phyloP scores from a whole-genome alignment of 2,888 invertebrate genomes.

The Phyllotreta cruciferae region DNA sequence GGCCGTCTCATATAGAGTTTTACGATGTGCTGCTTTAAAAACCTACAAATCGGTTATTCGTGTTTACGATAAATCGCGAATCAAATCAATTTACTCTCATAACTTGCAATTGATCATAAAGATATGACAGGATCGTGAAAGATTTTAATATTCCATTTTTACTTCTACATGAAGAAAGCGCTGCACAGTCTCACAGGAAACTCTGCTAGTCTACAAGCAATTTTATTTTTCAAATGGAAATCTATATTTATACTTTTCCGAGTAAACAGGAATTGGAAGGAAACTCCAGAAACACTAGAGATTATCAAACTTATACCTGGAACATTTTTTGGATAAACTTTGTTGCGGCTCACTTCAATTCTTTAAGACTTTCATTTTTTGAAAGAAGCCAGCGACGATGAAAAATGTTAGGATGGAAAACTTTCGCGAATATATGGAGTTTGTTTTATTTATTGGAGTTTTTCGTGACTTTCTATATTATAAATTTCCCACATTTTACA shows the following conservation, averaged over 20 bases:
- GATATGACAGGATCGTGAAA: too few relatives aligned
- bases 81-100: too few relatives aligned
- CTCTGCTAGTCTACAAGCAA: not conserved
- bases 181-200: not conserved
- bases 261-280: constrained; percentile 14
- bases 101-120: too few relatives aligned
- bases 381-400: constrained; percentile 15
- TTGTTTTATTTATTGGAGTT: constrained; percentile 4
- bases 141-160: too few relatives aligned
- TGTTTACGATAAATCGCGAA: too few relatives aligned
- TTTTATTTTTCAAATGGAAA: constrained; percentile 2
- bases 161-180: too few relatives aligned
- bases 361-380: constrained; percentile 26
- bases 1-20: too few relatives aligned
- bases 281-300: constrained; percentile 21
- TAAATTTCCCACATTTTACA: too few relatives aligned
- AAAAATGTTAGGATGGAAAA: constrained; percentile 23
- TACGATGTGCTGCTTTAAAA: too few relatives aligned
- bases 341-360: constrained; percentile 27
- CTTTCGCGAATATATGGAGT: constrained; percentile 8
- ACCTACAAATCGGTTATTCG: too few relatives aligned
- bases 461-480: not conserved
- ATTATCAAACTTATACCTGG: constrained; percentile 28
- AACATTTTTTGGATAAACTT: constrained; percentile 27
- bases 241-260: constrained; percentile 19